Conservation (phyloP, 2,113 vertebrate genomes). For the Corapipo altera region DNA sequence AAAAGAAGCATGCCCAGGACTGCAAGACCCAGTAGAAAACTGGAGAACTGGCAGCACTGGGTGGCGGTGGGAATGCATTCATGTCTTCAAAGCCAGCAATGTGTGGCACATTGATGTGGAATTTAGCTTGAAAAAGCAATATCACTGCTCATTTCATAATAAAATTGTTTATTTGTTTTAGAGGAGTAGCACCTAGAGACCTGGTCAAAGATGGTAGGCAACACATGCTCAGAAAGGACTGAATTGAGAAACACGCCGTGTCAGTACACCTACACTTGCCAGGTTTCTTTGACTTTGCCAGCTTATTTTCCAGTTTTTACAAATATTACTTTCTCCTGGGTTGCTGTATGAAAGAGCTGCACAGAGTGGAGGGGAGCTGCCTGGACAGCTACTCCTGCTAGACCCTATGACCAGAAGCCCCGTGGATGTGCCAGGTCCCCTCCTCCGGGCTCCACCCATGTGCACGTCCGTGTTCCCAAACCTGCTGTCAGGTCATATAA, state of each 20-base stretch:
- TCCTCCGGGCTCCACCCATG: rapidly evolving
- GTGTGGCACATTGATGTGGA: not conserved
- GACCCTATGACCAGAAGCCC: rapidly evolving
- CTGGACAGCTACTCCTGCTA: not conserved
- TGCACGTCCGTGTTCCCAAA: rapidly evolving
- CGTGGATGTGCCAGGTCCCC: not conserved
- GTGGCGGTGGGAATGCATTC: rapidly evolving
- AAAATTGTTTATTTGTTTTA: conserved; percentile 50
- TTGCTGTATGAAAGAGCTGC: not conserved
- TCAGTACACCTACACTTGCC: not conserved
- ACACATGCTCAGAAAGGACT: not conserved
- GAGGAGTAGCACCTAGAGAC: not conserved
- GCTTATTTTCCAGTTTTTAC: conserved; percentile 26
- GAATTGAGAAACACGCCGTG: conserved; percentile 19
- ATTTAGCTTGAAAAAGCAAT: not conserved
- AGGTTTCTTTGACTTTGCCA: not conserved
- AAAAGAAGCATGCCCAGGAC: not conserved
- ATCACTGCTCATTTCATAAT: conserved; percentile 8
- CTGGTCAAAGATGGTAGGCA: not conserved
- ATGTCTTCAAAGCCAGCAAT: not conserved
- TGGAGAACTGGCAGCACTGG: not conserved
- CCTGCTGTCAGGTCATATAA: not conserved
- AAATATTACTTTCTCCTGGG: not conserved
- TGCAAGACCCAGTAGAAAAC: not conserved
- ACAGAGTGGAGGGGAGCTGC: not conserved